These are phyloP conservation scores for Steinernema khuongi DNA, from an alignment of 1,140 invertebrate genomes.

Conservation along the genomic window DNA sequence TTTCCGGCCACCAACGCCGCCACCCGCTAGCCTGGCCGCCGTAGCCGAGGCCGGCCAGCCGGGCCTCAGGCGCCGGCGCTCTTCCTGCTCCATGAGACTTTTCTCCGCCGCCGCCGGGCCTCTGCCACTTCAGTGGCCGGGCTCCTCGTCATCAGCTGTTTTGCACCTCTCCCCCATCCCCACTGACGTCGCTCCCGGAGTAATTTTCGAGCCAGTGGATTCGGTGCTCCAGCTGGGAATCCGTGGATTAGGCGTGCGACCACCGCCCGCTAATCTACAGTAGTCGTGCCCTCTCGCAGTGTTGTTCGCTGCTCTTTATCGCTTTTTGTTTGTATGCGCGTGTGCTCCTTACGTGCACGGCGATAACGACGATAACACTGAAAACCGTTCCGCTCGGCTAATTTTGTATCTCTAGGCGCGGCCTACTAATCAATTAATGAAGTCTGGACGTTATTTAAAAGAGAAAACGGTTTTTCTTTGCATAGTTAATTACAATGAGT, in stretches of 20 bases:
- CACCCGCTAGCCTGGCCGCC: slow-evolving; percentile 9
- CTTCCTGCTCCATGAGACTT: slow-evolving; percentile 5
- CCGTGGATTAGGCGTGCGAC: neutral
- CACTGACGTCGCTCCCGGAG: neutral
- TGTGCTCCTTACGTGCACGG: too few species aligned
- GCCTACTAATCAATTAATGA: too few species aligned
- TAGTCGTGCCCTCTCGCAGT: neutral
- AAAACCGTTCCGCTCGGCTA: too few species aligned
- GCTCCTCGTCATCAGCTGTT: neutral
- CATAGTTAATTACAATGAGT: too few species aligned
- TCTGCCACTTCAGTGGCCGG: neutral
- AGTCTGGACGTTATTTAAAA: too few species aligned
- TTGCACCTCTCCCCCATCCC: neutral
- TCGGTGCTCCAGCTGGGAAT: neutral
- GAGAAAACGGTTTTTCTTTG: too few species aligned
- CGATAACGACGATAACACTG: neutral
- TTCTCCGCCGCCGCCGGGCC: neutral
- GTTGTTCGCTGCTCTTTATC: neutral
- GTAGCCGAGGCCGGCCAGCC: slow-evolving; percentile 1
- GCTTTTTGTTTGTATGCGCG: neutral
- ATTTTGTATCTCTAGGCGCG: too few species aligned
- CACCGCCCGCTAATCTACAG: neutral
- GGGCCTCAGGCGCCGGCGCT: neutral
- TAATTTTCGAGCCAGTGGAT: neutral
- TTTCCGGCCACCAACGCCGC: slow-evolving; percentile 16